Evolutionary conservation across 2,888 invertebrate genomes (phyloP), one percentile per base, ranked within the genome.

Genomic region (Asteroscopus sphinx): DNA sequence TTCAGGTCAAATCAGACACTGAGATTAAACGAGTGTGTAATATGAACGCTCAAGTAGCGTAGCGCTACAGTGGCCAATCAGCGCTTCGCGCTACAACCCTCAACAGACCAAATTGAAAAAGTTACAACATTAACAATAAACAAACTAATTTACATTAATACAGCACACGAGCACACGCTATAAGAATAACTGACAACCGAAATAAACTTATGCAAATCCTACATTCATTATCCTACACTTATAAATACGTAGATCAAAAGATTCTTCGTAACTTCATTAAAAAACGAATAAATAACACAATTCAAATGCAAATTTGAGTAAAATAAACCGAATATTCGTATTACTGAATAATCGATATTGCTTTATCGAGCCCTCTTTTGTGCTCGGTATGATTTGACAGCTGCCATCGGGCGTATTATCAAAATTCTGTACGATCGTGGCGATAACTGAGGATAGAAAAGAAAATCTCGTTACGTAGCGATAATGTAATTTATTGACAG

Each of bases 331-430:
- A 63, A 65, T 59, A 61, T 65, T 60, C 64, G 46, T 54, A 55
- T 62, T 59, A 65, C 39, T 60, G 56, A 65, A 73, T 72, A 62
- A 65, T 61, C 61, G 54, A 65, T 63, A 66, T 62, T 52, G 46
- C 58, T 57, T 52, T 65, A 47, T 60, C 32, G 56, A 46, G 28
- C 33, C 11, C 32, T 49, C 58, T 55, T 46, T 75, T 75, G 63
- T 73, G 41, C 53, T 59, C 35, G 36, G 37, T 39, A 52, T 61
- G 59, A 75, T 61, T 68, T 71, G 76, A 76, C 75, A 76, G 71
- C 68, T 65, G 67, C 58, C 65, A 56, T 63, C 62, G 53, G 32
- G 40, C 37, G 61, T 72, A n/a, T 59, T 61, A 68, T 69, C 66
- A 69, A 66, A 60, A 63, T 37, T 53, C 32, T n/a, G 16, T 46